Evolutionary conservation across 2,113 vertebrate genomes (phyloP).

Genomic region (Ameiurus melas): DNA sequence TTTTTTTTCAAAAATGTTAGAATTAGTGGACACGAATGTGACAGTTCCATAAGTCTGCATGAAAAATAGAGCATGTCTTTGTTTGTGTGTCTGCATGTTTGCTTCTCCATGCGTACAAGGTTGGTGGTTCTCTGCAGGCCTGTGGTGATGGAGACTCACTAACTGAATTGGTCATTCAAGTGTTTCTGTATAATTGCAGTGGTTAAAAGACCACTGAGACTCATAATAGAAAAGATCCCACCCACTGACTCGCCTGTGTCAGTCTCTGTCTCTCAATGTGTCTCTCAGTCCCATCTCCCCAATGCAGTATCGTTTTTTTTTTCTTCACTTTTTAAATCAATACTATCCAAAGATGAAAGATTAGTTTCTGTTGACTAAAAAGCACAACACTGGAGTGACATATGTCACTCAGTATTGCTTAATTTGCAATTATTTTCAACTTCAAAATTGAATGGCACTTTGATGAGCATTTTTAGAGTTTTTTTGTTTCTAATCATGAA

Average conservation of each 20-base stretch:
- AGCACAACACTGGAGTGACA: not conserved
- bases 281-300: constrained; percentile 20
- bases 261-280: constrained; percentile 32
- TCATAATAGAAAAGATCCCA: constrained; percentile 51
- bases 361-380: constrained; percentile 31
- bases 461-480: constrained; percentile 17
- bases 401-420: not conserved
- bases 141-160: constrained; percentile 49
- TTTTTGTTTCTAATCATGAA: not conserved
- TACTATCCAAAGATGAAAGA: constrained; percentile 18
- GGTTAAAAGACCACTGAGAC: constrained; percentile 58
- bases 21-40: not conserved
- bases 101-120: constrained; percentile 16
- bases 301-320: not conserved
- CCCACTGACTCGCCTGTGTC: constrained; percentile 37
- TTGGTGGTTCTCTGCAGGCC: constrained; percentile 43
- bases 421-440: constrained; percentile 24
- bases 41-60: not conserved
- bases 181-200: constrained; percentile 57
- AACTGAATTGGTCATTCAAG: constrained; percentile 50
- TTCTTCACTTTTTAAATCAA: constrained; percentile 44
- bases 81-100: constrained; percentile 28
- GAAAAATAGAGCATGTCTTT: constrained; percentile 17
- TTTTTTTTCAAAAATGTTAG: not conserved
- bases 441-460: constrained; percentile 20